These are phyloP conservation scores for Oncorhynchus mykiss DNA, from an alignment of 2,113 vertebrate species.

Conservation along the genomic window DNA sequence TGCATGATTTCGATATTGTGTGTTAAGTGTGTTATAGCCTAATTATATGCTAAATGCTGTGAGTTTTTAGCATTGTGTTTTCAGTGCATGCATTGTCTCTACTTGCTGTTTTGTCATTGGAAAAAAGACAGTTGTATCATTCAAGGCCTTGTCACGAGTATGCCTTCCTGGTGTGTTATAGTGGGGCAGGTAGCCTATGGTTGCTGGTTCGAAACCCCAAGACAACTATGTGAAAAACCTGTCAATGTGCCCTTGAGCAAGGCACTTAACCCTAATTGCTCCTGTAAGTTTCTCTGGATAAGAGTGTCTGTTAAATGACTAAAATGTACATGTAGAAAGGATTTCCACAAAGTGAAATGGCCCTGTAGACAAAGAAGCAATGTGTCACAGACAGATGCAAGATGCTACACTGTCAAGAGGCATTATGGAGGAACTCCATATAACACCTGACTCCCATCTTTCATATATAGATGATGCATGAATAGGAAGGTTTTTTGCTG, in stretches of 20 bases:
- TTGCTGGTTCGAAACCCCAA: no score
- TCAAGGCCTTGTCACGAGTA: conserved; percentile 29
- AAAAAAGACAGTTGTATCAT: background rate
- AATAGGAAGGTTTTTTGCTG: conserved; percentile 73
- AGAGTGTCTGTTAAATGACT: no score
- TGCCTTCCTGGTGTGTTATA: conserved; percentile 18
- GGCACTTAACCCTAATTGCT: no score
- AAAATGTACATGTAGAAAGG: conserved; percentile 54
- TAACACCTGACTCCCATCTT: conserved; percentile 69
- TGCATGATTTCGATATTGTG: background rate
- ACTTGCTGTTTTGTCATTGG: background rate
- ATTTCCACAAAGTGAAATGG: conserved; percentile 58
- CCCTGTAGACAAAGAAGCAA: conserved; percentile 63
- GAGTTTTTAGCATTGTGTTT: conserved; percentile 45
- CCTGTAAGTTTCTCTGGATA: no score
- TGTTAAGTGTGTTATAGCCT: background rate
- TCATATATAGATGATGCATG: conserved; percentile 76
- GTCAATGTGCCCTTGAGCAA: no score
- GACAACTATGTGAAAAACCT: no score
- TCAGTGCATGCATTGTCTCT: background rate
- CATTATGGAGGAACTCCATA: conserved; percentile 64
- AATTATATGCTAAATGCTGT: conserved; percentile 65
- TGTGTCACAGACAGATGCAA: conserved; percentile 60
- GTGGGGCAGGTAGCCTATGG: conserved; percentile 42
- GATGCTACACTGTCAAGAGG: conserved; percentile 69